Base-by-base conservation (phyloP, 2,113 vertebrate genomes). In the Triplophysa rosa region DNA sequence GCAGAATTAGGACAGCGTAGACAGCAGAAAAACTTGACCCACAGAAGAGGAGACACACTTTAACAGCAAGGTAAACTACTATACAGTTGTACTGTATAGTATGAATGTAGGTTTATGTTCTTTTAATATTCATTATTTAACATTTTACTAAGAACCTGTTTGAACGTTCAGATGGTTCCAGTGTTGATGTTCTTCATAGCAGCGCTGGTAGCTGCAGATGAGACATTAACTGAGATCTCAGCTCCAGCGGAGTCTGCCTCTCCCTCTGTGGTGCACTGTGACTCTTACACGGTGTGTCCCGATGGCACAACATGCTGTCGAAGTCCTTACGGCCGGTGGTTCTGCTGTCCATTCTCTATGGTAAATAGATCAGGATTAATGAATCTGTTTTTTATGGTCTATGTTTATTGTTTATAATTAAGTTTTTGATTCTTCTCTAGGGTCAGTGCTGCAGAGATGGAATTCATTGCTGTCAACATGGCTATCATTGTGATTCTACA, bases 391-490 rank as follows among this genome's bases (percentile, higher is more conserved):
- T n/a, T 45, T 17, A 23, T 5, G 14, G 16, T 29, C 29, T 47
- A 40, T 2, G 26, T 49, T 66, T 42, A 6, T 17, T 33, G 13
- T 56, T n/a, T 1, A 40, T 19, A 9, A 13, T 17, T 58, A 58
- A 40, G 13, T 52, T 13, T 52, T 78, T 42, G 12, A 56, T 70
- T 47, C 76, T 21, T 8, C 14, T 67, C 47, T 45, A 92, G 91
- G 90, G 72, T 10, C 61, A 65, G 62, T 93, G 91, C 75, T 92
- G 92, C 80, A n/a, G 56, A 16, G 86, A 89, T 77, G 91, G 90
- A 13, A 23, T 24, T 47, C 88, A 88, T 66, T 91, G 89, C 21
- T 92, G 92, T 79, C 86, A 86, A 1, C 14, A 45, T n/a, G 89
- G 88, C 52, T 88, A 19, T 4, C 37, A 79, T 79, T 90, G 89